Evolutionary conservation across 2,888 invertebrate species (phyloP), one percentile per base, ranked within the genome.

Genomic region (Muschampia staudingeri): DNA sequence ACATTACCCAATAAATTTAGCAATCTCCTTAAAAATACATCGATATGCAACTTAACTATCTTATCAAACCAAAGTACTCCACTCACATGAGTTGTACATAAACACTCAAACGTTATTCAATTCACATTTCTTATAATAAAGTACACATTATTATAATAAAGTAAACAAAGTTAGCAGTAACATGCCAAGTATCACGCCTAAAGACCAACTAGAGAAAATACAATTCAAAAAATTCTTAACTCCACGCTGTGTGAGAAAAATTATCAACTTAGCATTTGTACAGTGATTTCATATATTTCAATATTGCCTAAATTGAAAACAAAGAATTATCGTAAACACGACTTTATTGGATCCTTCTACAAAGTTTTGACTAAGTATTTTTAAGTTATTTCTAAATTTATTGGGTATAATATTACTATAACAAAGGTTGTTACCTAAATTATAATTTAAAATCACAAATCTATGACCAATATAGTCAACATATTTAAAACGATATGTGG

Each of bases 1-100:
- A 92, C 91, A 94, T 94, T 94, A 96, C 97, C 97, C 97, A 97
- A 97, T 97, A 97, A 97, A 97, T 97, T 97, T 96, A 97, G 96
- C 95, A 93, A 92, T 93, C 89, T 87, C 90, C 95, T 95, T 95
- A 95, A 93, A 93, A 93, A 91, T 94, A 95, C 88, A 89, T 84
- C 70, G 82, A 87, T 83, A 79, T 70, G 30, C 78, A 82, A 85
- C 83, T 81, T 82, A 78, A 75, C 76, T 76, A 77, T 42, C 52
- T 77, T 72, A 65, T 65, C 69, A 82, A 82, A 75, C 69, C 16
- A 76, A 42, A 67, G 37, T 76, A 67, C 34, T 67, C 37, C 40
- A 69, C n/a, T 69, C n/a, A 69, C 37, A 69, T 69, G 8, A 69
- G n/a, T 61, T 25, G 34, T 69, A 40, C 34, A 37, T 19, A 42